phyloP scores from a whole-genome alignment of 1,140 invertebrate genomes.

The Protaetia brevitarsis region DNA sequence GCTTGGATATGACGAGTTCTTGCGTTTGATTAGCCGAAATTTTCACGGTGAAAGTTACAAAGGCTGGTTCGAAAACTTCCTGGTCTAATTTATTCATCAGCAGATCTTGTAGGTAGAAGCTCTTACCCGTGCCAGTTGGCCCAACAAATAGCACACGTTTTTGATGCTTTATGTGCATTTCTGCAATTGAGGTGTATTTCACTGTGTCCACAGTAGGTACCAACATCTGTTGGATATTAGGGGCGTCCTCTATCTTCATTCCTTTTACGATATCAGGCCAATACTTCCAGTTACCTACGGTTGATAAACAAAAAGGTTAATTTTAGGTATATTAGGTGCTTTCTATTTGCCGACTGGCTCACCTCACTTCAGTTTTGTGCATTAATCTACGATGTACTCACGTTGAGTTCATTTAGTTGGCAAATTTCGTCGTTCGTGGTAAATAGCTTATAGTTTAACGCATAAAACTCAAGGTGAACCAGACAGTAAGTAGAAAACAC shows the following conservation, averaged over 20 bases:
- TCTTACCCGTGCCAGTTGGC: conserved; percentile 91
- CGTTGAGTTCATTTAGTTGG: too few species aligned
- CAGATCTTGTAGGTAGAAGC: conserved; percentile 82
- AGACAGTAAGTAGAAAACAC: too few species aligned
- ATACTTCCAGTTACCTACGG: conserved; percentile 61
- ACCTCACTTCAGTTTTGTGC: too few species aligned
- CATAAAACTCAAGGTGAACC: too few species aligned
- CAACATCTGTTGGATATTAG: conserved; percentile 71
- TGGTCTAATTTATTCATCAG: conserved; percentile 75
- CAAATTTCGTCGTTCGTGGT: too few species aligned
- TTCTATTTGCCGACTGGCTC: too few species aligned
- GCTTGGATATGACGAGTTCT: conserved; percentile 80
- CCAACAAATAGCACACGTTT: conserved; percentile 79
- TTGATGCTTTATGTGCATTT: conserved; percentile 64
- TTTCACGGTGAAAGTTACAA: conserved; percentile 87
- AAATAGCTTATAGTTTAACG: too few species aligned
- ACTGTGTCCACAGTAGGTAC: conserved; percentile 84
- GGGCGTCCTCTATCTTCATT: conserved; percentile 58
- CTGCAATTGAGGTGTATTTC: conserved; percentile 68
- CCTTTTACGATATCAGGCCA: conserved; percentile 65
- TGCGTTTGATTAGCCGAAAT: conserved; percentile 84
- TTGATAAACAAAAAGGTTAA: conserved; percentile 29
- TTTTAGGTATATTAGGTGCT: too few species aligned
- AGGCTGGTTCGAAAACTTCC: conserved; percentile 71
- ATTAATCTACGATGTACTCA: too few species aligned